Evolutionary conservation across 2,113 vertebrate genomes (phyloP), one percentile per base, ranked within the genome.

Genomic region (Melanerpes aurifrons): DNA sequence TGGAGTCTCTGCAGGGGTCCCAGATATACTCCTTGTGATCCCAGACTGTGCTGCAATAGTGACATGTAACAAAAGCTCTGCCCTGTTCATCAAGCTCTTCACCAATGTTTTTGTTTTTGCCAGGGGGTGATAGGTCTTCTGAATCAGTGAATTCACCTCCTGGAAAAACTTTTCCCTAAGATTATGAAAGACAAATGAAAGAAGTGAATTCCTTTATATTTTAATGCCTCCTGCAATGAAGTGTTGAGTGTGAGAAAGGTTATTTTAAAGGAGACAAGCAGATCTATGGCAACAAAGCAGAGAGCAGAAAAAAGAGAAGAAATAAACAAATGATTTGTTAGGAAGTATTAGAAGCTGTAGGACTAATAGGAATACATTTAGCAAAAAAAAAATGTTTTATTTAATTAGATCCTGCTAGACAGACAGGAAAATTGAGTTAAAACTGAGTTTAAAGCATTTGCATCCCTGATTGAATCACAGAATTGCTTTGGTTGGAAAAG

Each of bases 11-110:
- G 99, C 98, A 15, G 99, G 99, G 28, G 99, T 99, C 40, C 97
- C 98, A 5, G 98, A 98, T 77, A 99, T 97, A 82, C 99, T 99
- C 68, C 98, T 98, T 2, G 98, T 98, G 86, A 98, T 97, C 16
- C 98, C 97, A 25, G 98, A 98, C 78, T 99, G 99, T n/a, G 99
- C 98, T 9, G 99, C 99, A 13, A 99, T 99, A 66, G 99, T 99
- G 63, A 99, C 99, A 2, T 99, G 99, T 25, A 99, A 77, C 58
- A 99, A 95, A 59, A 99, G 97, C 95, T 99, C 99, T 1, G 99
- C 99, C 81, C 99, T 98, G 96, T 99, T 99, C 98, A 99, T 99
- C 92, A 99, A 93, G 93, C 99, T 99, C 97, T 98, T 99, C 62
- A 99, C 98, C 56, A 99, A 93, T 0, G 98, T 97, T 97, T 99